Percentiles rank a stretch among this genome's conserved stretches.
Evolutionary conservation across 2,797 vertebrate genomes (phyloP).

Genomic region (Pogoniulus pusillus): DNA sequence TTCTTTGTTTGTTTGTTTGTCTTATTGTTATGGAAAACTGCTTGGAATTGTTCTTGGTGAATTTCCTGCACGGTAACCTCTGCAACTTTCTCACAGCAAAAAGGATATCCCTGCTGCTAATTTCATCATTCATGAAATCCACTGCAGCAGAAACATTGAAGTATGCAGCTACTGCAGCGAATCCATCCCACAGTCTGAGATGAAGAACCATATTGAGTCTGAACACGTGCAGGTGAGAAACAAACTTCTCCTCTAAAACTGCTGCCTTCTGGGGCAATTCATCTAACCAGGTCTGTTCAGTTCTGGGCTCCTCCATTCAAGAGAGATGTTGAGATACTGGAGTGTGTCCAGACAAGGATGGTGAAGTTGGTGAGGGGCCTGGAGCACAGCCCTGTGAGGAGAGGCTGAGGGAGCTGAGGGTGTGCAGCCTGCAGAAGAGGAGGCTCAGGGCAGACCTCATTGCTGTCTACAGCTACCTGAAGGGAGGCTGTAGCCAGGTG

Average conservation of each 20-base stretch:
- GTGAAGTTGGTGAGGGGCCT: too few relatives aligned
- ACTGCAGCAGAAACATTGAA: constrained; percentile 91
- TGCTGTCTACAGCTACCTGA: too few relatives aligned
- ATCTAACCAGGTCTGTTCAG: background rate
- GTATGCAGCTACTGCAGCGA: constrained; percentile 90
- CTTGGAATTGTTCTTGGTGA: background rate
- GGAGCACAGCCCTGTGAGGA: too few relatives aligned
- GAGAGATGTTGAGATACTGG: too few relatives aligned
- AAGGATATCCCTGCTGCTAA: constrained; percentile 92
- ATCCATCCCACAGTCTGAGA: constrained; percentile 86
- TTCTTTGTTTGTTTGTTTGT: too few relatives aligned
- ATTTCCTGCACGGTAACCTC: background rate
- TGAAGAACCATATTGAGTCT: constrained; percentile 85
- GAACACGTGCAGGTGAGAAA: constrained; percentile 87
- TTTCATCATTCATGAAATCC: constrained; percentile 95
- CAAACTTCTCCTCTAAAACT: background rate
- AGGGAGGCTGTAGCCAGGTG: too few relatives aligned
- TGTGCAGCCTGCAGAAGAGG: too few relatives aligned
- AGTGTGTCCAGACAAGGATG: too few relatives aligned
- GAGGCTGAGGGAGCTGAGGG: too few relatives aligned
- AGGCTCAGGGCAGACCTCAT: too few relatives aligned
- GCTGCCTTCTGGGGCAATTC: background rate
- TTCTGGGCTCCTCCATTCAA: too few relatives aligned
- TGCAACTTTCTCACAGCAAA: constrained; percentile 78
- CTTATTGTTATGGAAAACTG: too few relatives aligned